Conservation (phyloP, 2,888 invertebrate genomes). For the Luffia ferchaultella region DNA sequence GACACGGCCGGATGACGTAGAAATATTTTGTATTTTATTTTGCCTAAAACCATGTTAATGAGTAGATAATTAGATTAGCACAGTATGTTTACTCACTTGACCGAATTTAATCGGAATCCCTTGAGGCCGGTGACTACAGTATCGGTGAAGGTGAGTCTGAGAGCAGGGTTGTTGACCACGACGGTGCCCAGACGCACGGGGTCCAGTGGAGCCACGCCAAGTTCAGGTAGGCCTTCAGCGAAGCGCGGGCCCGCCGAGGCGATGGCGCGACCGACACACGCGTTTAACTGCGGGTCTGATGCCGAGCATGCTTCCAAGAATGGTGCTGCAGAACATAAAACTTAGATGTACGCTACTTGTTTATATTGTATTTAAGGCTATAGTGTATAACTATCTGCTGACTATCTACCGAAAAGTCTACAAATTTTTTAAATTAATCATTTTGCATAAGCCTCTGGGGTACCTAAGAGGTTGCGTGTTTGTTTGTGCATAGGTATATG, state of each 20-base stretch:
- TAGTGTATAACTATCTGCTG: background rate
- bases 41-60: too few relatives aligned
- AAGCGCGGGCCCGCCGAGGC: slow-evolving; percentile 33
- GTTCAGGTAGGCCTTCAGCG: slow-evolving; percentile 44
- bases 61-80: too few relatives aligned
- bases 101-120: slow-evolving; percentile 40
- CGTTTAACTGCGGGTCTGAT: slow-evolving; percentile 44
- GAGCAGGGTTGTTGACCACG: slow-evolving; percentile 43
- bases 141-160: slow-evolving; percentile 49
- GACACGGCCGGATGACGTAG: too few relatives aligned
- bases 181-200: slow-evolving; percentile 53
- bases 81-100: slow-evolving; percentile 51
- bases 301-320: slow-evolving; percentile 53
- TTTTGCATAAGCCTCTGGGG: background rate
- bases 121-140: slow-evolving; percentile 51
- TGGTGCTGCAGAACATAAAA: slow-evolving; percentile 34
- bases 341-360: background rate
- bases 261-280: slow-evolving; percentile 41
- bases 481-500: background rate
- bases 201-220: slow-evolving; percentile 54
- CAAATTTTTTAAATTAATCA: background rate
- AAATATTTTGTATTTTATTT: too few relatives aligned
- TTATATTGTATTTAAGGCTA: background rate
- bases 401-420: background rate
- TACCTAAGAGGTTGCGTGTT: background rate